These are phyloP conservation scores for Lepus europaeus DNA, from an alignment of 2,113 vertebrate species.

Conservation along the genomic window DNA sequence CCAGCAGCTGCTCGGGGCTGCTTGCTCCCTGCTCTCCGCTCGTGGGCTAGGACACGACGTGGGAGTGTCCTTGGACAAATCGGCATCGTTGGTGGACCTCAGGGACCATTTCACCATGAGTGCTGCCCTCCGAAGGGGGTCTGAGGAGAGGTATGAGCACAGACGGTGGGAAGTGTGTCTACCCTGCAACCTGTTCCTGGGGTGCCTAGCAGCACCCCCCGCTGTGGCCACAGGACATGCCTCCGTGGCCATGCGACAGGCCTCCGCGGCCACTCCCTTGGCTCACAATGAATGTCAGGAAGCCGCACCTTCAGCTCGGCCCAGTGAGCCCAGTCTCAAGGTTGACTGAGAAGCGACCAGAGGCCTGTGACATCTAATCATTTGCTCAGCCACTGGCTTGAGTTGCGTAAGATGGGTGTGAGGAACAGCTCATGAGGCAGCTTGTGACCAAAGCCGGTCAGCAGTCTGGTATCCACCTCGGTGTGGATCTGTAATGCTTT, in stretches of 20 bases:
- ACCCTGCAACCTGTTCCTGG: neutral
- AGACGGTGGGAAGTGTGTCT: neutral
- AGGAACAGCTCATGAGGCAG: neutral
- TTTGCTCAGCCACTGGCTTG: neutral
- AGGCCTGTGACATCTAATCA: neutral
- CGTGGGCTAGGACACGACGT: accelerated
- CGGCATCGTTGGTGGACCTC: neutral
- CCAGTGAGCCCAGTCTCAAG: neutral
- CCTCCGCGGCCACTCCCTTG: neutral
- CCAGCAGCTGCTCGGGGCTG: too few species aligned
- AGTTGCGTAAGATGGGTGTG: neutral
- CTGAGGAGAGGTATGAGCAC: neutral
- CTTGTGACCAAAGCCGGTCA: neutral
- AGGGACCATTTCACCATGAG: neutral
- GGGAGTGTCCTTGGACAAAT: neutral
- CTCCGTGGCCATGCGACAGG: accelerated
- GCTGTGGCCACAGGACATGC: neutral
- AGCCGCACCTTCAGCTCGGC: neutral
- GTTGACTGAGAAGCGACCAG: neutral
- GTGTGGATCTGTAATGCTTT: neutral
- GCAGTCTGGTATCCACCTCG: neutral
- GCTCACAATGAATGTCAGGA: neutral
- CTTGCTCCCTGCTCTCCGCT: neutral
- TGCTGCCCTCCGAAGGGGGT: neutral
- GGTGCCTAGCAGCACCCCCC: neutral